phyloP scores from a whole-genome alignment of 2,797 vertebrate species.

The Cichlasoma orientale region DNA sequence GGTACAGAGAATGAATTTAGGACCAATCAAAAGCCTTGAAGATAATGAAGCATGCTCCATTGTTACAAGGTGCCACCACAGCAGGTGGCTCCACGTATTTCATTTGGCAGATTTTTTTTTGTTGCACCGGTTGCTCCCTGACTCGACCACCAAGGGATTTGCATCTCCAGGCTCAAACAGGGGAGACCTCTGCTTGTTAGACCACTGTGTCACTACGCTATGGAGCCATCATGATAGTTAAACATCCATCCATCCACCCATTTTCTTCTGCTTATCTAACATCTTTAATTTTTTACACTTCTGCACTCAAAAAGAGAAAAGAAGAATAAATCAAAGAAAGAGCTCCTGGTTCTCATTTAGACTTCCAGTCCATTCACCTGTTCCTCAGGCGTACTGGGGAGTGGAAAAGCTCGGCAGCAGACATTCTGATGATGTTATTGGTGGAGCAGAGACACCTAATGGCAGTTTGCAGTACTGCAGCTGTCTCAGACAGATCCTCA shows the following conservation, averaged over 20 bases:
- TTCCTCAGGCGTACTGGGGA: slow-evolving; percentile 5
- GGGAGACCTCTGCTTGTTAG: background rate
- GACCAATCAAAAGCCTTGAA: background rate
- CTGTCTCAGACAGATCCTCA: background rate
- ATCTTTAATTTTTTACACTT: background rate
- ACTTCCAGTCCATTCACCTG: slow-evolving; percentile 33
- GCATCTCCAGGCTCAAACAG: background rate
- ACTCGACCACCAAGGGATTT: background rate
- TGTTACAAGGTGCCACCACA: background rate
- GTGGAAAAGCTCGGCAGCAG: slow-evolving; percentile 13
- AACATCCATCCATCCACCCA: too few relatives aligned
- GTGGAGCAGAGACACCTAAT: slow-evolving; percentile 77
- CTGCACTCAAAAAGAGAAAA: background rate
- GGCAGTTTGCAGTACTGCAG: slow-evolving; percentile 51
- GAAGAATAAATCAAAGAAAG: slow-evolving; percentile 16
- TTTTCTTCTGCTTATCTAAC: too few relatives aligned
- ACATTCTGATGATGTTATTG: slow-evolving; percentile 49
- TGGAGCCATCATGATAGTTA: too few relatives aligned
- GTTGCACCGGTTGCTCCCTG: background rate
- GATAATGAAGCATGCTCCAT: background rate
- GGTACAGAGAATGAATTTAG: background rate
- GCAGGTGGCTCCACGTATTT: background rate
- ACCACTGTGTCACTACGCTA: too few relatives aligned
- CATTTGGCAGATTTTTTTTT: background rate
- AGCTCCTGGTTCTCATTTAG: slow-evolving; percentile 26